Base-by-base conservation (phyloP, 1,140 invertebrate genomes). In the Drosophila insularis region DNA sequence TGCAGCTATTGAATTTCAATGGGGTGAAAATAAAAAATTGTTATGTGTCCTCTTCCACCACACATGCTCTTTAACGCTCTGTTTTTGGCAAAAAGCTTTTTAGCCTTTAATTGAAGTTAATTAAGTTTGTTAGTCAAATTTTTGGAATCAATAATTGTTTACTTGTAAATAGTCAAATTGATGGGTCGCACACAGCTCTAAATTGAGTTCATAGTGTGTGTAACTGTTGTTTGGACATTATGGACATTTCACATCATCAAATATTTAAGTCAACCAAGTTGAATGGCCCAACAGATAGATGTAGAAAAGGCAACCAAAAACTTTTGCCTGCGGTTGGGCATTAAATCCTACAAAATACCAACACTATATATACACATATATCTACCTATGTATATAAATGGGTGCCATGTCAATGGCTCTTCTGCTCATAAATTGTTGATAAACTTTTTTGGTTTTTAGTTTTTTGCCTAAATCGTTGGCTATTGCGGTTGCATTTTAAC, bases 1-100 rank as follows among this genome's bases (percentile, higher is more conserved):
- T 58, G 71, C 65, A 55, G 80, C 80, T 77, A 82, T 89, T 87
- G 72, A 74, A 77, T 82, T 87, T 82, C 82, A 81, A 61, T 59
- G 50, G 11, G 67, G 54, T 50, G 31, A 65, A 27, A 27, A 71
- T 40, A 27, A 63, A 31, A 68, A 89, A 87, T 87, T 77, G 77
- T 82, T n/a, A n/a, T n/a, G n/a, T 77, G 56, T 69, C 43, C 32
- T 6, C 17, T 54, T 54, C 53, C 67, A 50, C 70, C 21, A 23
- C 58, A 21, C 37, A 50, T n/a, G 17, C 40, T 58, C 68, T 72
- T 73, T 84, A 68, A 74, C 6, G 5, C 27, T 27, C 5, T 23
- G 27, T 27, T 27, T 1, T 27, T 6, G 27, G 27, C 53, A 64
- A 58, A 76, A 54, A 62, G 78, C 54, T 43, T 43, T 58, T 37